These are phyloP conservation scores for Bellardia pandia DNA, from an alignment of 2,888 invertebrate species.

Conservation along the genomic window DNA sequence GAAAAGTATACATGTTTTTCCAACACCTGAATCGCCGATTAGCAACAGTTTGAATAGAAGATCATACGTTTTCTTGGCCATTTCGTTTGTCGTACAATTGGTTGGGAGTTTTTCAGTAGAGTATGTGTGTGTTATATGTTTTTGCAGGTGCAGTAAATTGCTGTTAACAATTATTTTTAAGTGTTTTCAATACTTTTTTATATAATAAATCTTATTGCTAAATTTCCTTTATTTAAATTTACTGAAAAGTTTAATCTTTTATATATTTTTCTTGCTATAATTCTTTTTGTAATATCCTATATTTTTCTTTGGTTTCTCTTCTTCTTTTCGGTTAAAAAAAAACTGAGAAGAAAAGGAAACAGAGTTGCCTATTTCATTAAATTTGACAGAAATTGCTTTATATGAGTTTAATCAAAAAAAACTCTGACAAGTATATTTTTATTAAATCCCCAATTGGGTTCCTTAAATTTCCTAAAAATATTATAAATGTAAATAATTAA, in stretches of 20 bases:
- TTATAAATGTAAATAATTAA: no score
- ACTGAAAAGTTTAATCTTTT: slow-evolving; percentile 56
- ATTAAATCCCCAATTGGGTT: not conserved
- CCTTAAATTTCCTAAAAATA: not conserved
- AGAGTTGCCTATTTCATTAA: slow-evolving; percentile 18
- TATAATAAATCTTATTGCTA: slow-evolving; percentile 45
- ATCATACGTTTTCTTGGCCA: slow-evolving; percentile 98
- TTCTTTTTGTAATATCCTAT: slow-evolving; percentile 66
- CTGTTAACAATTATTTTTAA: not conserved
- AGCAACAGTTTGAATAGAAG: slow-evolving; percentile 95
- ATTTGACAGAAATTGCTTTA: not conserved
- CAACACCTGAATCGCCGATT: slow-evolving; percentile 97
- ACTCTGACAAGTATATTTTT: not conserved
- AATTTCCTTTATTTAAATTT: slow-evolving; percentile 54
- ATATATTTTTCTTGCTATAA: slow-evolving; percentile 54
- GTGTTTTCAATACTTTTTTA: slow-evolving; percentile 4
- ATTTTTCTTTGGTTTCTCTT: slow-evolving; percentile 69
- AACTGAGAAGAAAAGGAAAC: slow-evolving; percentile 19
- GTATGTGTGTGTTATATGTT: slow-evolving; percentile 18
- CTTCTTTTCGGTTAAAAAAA: slow-evolving; percentile 45
- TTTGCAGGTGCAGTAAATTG: not conserved
- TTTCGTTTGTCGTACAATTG: slow-evolving; percentile 81
- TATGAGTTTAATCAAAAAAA: not conserved
- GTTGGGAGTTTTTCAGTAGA: slow-evolving; percentile 23
- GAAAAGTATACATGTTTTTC: slow-evolving; percentile 97